Conservation (phyloP, 2,113 vertebrate genomes). For the Pseudorhombus dupliciocellatus region DNA sequence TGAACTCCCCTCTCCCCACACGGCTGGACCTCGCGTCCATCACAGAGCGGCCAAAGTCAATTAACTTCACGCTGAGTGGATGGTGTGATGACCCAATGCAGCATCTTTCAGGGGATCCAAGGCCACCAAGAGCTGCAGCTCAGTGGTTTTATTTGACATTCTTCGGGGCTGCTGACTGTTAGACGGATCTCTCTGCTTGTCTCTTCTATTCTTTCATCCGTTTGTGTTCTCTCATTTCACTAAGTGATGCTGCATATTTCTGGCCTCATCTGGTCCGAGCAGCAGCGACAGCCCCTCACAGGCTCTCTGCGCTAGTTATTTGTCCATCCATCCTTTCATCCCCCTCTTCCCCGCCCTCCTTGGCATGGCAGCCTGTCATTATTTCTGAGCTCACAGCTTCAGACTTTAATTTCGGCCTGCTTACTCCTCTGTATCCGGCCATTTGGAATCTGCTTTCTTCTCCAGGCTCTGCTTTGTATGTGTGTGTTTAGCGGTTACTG, state of each 20-base stretch:
- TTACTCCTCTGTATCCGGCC: constrained; percentile 26
- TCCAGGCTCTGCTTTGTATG: neutral
- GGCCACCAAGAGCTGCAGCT: neutral
- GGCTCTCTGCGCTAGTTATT: neutral
- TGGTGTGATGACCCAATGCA: no score
- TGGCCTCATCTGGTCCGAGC: neutral
- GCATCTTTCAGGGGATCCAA: no score
- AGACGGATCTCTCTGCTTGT: constrained; percentile 13
- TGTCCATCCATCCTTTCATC: constrained; percentile 9
- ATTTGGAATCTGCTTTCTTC: constrained; percentile 28
- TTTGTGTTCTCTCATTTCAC: neutral
- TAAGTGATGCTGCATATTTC: constrained; percentile 38
- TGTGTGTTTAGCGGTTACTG: neutral
- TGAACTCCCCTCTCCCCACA: no score
- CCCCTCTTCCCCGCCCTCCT: constrained; percentile 40
- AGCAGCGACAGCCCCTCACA: neutral
- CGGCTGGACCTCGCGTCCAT: no score
- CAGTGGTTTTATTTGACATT: constrained; percentile 23
- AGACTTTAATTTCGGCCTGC: constrained; percentile 56
- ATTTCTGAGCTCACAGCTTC: constrained; percentile 57
- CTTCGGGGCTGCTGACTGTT: constrained; percentile 34
- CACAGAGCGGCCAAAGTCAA: no score
- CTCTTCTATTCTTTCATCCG: neutral
- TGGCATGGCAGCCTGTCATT: constrained; percentile 61
- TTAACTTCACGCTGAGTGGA: no score